Percentiles rank a stretch among this genome's conserved stretches.
phyloP scores from a whole-genome alignment of 2,113 vertebrate genomes.

The Petroica traversi region DNA sequence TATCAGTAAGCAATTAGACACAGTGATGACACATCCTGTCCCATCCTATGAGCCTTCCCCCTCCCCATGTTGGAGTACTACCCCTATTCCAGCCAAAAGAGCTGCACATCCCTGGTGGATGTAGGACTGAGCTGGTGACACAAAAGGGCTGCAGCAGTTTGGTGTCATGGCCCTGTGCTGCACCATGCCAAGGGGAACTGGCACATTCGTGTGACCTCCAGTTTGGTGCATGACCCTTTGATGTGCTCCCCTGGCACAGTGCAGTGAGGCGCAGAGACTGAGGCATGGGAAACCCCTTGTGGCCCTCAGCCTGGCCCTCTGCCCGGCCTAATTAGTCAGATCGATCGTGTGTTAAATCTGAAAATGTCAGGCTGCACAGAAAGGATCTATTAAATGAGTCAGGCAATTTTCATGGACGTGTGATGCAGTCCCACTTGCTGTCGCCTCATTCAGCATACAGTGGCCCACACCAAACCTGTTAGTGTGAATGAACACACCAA shows the following conservation, averaged over 20 bases:
- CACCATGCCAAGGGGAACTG: fast-evolving
- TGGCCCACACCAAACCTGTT: not conserved
- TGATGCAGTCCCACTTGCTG: not conserved
- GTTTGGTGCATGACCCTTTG: fast-evolving
- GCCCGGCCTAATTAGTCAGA: not conserved
- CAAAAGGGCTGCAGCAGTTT: fast-evolving
- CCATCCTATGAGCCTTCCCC: not conserved
- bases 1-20: fast-evolving
- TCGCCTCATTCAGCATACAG: not conserved
- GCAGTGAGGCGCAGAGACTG: fast-evolving
- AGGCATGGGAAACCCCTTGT: not conserved
- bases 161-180: not conserved
- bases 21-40: fast-evolving
- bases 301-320: not conserved
- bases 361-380: not conserved
- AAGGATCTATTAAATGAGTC: not conserved
- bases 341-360: not conserved
- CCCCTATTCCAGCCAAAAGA: not conserved
- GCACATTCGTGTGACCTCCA: fast-evolving
- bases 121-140: fast-evolving
- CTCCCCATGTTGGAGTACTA: not conserved
- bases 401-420: not conserved
- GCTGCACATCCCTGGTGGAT: fast-evolving
- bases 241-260: not conserved
- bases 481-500: not conserved